Conservation (phyloP, 2,888 invertebrate species). For the Polyploca ridens region DNA sequence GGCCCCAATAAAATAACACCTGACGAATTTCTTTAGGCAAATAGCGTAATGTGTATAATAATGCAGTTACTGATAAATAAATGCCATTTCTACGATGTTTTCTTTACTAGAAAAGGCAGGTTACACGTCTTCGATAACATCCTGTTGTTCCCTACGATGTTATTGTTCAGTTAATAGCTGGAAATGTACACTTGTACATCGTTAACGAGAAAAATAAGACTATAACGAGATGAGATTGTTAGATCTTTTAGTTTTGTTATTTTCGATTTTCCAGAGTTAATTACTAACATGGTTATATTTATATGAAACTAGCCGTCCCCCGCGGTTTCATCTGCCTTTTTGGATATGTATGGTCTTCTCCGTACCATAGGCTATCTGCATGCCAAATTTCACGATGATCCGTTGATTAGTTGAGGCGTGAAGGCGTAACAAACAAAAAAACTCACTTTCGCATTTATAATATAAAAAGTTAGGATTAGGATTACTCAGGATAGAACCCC, state of each 20-base stretch:
- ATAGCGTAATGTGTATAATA: background rate
- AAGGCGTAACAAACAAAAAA: background rate
- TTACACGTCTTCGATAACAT: background rate
- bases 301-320: background rate
- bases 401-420: background rate
- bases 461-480: too few relatives aligned
- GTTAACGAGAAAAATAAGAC: conserved; percentile 1
- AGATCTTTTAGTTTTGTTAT: background rate
- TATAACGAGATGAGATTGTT: background rate
- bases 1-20: conserved; percentile 4
- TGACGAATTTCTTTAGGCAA: background rate
- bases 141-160: background rate
- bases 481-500: too few relatives aligned
- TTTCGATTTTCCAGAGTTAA: background rate
- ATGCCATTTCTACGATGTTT: background rate
- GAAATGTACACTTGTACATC: background rate
- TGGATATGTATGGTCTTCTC: too few relatives aligned
- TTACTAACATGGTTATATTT: background rate
- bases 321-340: too few relatives aligned
- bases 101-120: background rate
- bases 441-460: too few relatives aligned
- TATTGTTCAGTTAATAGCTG: background rate
- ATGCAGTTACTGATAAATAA: conserved; percentile 1
- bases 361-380: too few relatives aligned
- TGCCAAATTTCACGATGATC: too few relatives aligned